Base-by-base conservation (phyloP, 1,140 invertebrate genomes). In the Gryllus bimaculatus region DNA sequence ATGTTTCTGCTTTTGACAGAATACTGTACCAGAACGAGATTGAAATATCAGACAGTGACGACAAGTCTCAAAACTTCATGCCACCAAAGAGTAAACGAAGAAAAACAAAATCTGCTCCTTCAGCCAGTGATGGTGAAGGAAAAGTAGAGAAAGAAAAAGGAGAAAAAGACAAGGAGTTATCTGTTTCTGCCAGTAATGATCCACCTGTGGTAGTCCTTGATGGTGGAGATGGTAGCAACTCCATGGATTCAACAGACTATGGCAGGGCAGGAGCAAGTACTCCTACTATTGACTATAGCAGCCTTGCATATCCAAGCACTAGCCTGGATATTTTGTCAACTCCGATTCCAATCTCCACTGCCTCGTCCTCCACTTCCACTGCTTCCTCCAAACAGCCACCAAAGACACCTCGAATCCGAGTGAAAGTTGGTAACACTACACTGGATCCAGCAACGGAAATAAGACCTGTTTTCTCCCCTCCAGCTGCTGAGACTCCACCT, bases 21-120 rank as follows among this genome's bases (percentile, higher is more conserved):
- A 48, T 10, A 84, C 93, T 92, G 83, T 87, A 94, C 75, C 85
- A 94, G 8, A 89, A 91, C 83, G 91, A 91, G 80, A 89, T 92
- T 83, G 91, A 93, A 82, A 88, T 93, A 48, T 89, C 91, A 81
- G 88, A 90, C 48, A 88, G 89, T 81, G 91, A 91, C 8, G 88
- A 90, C 6, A 89, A 90, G 3, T 87, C 87, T 15, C 74, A 49
- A 48, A 86, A 87, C 79, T 10, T 74, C 66, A 18, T 48, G 2
- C 78, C 78, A 74, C 21, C 73, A 20, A 79, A 75, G 73, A 74
- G 10, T 12, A 79, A 79, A 48, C 20, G 26, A 47, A 49, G 73
- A 74, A 79, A 79, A 47, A 75, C 78, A 15, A 79, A 47, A 48
- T 7, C 13, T 47, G 10, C 76, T 21, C 8, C 75, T 10, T 77